Evolutionary conservation across 2,113 vertebrate species (phyloP).

Genomic region (Coptodon rendalli): DNA sequence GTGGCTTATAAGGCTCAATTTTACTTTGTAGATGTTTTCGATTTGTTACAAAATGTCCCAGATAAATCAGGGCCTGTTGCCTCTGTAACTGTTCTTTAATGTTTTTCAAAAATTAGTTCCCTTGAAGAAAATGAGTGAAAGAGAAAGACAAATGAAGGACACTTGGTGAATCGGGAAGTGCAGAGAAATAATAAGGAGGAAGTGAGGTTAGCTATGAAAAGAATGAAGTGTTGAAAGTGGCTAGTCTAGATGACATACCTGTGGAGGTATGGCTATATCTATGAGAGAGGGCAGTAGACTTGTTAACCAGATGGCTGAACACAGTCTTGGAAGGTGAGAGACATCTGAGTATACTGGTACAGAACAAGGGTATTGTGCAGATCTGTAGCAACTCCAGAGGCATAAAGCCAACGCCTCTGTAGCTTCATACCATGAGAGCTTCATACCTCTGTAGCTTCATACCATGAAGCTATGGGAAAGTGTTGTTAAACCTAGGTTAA

Average conservation of each 20-base stretch:
- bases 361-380: background rate
- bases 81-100: background rate
- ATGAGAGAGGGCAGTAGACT: background rate
- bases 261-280: background rate
- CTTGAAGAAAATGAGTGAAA: background rate
- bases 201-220: background rate
- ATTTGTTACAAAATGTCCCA: background rate
- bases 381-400: background rate
- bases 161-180: background rate
- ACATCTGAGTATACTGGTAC: background rate
- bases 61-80: background rate
- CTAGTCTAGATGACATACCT: background rate
- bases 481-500: background rate
- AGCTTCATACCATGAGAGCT: background rate
- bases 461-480: background rate
- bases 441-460: background rate
- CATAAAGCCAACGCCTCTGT: background rate
- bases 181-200: background rate
- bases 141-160: background rate
- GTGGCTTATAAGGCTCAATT: background rate
- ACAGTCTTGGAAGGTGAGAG: background rate
- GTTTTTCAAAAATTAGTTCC: background rate
- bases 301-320: background rate
- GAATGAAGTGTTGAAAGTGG: background rate
- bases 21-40: background rate